phyloP scores from a whole-genome alignment of 2,888 invertebrate species.

The Lobophora halterata region DNA sequence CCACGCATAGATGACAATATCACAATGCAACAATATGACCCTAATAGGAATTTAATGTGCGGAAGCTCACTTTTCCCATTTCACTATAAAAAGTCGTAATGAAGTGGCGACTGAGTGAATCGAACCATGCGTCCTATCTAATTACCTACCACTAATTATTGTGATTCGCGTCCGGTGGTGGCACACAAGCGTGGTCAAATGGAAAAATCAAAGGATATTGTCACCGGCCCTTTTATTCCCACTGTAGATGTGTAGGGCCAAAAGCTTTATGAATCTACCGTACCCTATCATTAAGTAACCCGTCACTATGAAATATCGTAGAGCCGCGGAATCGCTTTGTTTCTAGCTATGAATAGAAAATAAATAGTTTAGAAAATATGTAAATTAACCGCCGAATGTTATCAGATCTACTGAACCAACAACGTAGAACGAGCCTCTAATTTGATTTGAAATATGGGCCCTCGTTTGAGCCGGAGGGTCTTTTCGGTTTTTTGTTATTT shows the following conservation, averaged over 20 bases:
- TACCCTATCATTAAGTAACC: constrained; percentile 29
- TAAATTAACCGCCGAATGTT: constrained; percentile 48
- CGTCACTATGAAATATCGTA: constrained; percentile 39
- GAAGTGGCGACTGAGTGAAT: constrained; percentile 31
- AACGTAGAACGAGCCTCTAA: constrained; percentile 39
- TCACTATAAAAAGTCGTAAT: constrained; percentile 44
- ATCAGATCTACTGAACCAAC: constrained; percentile 53
- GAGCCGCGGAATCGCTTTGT: constrained; percentile 38
- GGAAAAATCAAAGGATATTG: constrained; percentile 3
- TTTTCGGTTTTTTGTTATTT: constrained; percentile 22
- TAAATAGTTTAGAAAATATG: constrained; percentile 47
- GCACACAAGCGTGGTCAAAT: constrained; percentile 13
- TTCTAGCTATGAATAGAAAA: constrained; percentile 33
- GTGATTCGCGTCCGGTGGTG: constrained; percentile 56
- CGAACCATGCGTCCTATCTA: constrained; percentile 34
- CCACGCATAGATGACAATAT: constrained; percentile 3
- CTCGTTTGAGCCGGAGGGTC: constrained; percentile 17
- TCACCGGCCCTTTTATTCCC: no score
- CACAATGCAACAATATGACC: constrained; percentile 25
- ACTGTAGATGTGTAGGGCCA: no score
- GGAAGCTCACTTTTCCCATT: constrained; percentile 40
- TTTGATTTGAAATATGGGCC: constrained; percentile 31
- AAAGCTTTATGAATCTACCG: no score
- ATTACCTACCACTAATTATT: constrained; percentile 47
- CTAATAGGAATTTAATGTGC: constrained; percentile 36